Evolutionary conservation across 53 echinoderm and acorn worm species (phyloP).

Genomic region (Temnopleurus reevesii): DNA sequence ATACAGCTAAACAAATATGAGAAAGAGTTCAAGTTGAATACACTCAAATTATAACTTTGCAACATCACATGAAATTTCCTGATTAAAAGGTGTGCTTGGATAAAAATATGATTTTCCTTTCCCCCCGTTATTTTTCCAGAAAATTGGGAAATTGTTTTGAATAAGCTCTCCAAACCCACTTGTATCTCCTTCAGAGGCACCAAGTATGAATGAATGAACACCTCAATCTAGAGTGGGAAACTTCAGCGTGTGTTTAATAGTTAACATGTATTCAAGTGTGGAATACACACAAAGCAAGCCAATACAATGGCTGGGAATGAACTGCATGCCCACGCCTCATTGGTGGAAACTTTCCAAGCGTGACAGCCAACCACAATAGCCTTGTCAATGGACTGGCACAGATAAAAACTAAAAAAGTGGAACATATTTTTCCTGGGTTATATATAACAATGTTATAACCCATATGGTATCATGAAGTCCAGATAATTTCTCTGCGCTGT

Average conservation of each 20-base stretch:
- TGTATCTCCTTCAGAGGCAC: not conserved
- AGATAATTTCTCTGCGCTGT: no score
- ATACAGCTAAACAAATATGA: not conserved
- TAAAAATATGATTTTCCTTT: no score
- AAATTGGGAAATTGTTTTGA: no score
- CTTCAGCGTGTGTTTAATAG: not conserved
- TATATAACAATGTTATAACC: no score
- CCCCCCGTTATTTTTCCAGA: no score
- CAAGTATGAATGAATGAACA: not conserved
- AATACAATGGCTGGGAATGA: conserved; percentile 2
- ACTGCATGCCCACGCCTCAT: not conserved
- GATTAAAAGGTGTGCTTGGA: no score
- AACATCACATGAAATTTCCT: not conserved
- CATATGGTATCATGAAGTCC: no score
- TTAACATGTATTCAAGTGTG: not conserved
- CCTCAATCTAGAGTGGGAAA: not conserved
- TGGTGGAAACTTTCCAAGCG: conserved; percentile 49
- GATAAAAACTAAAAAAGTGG: no score
- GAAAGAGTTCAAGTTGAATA: conserved; percentile 4
- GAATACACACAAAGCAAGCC: not conserved
- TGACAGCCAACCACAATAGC: conserved; percentile 29
- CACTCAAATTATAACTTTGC: not conserved
- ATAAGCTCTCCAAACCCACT: no score
- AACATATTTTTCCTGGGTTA: no score
- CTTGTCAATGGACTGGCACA: conserved; percentile 5